Base-by-base conservation (phyloP, 2,888 invertebrate genomes). In the Unio pictorum region DNA sequence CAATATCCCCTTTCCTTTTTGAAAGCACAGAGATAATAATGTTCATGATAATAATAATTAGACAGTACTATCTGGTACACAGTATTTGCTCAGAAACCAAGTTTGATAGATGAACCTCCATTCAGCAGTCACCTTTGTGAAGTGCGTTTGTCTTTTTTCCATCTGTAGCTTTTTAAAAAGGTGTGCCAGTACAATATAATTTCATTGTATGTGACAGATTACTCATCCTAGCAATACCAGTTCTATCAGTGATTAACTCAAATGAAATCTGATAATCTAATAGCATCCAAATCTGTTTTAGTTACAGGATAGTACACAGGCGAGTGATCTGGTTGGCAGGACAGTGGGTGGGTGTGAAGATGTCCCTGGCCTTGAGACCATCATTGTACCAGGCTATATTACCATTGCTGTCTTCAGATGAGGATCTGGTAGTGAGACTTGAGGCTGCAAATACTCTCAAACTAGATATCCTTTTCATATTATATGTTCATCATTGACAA, bases 391-490 rank as follows among this genome's bases (percentile, higher is more conserved):
- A 89, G 72, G 84, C 86, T 26, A 81, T 91, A 57, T 91, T 96
- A 30, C 94, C 94, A 81, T 93, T 96, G 30, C 91, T 97, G 64
- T 92, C 92, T 59, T 83, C 93, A 0, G 93, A 93, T 59, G 96
- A 97, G 89, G 97, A 98, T 88, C 93, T 96, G 85, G 96, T 96
- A 3, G 96, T 98, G 55, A 93, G 96, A 84, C 91, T 98, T 73
- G 94, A 96, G 3, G 95, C 97, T 7, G 95, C 96, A 0, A 94
- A 94, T 78, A 95, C 97, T 0, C 91, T 98, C 7, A 94, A 95
- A 88, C 93, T 93, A 82, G 94, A 90, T 90, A 90, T 90, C 90
- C 90, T 90, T 90, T 81, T 26, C 15, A 26, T 26, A 5, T 17
- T 3, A 28, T 17, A 60, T 26, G 28, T 18, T 59, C 5, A 23